Conservation (phyloP, 2,113 vertebrate species). For the Megalops atlanticus region DNA sequence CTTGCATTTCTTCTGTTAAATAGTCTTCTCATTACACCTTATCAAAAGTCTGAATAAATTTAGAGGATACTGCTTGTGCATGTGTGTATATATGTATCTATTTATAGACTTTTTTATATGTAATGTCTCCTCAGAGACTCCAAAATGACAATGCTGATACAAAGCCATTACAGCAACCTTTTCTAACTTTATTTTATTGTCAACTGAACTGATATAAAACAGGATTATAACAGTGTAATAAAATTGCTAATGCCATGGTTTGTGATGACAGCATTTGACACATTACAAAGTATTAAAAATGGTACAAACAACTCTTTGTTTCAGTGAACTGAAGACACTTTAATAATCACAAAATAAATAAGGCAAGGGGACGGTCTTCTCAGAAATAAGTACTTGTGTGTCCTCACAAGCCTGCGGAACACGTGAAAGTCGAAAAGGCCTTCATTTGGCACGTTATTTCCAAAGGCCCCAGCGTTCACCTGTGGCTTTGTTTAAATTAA, state of each 20-base stretch:
- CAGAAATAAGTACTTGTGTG: too few species aligned
- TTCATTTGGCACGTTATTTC: too few species aligned
- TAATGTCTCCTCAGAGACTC: neutral
- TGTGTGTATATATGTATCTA: neutral
- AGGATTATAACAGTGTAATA: conserved; percentile 19
- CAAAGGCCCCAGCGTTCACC: too few species aligned
- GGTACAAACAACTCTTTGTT: neutral
- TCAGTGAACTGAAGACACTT: neutral
- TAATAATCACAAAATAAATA: neutral
- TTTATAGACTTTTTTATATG: neutral
- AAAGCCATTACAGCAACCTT: neutral
- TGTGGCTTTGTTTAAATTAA: too few species aligned
- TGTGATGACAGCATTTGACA: conserved; percentile 9
- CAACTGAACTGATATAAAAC: conserved; percentile 19
- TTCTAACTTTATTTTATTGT: conserved; percentile 18
- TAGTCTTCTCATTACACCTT: too few species aligned
- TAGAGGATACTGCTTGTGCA: neutral
- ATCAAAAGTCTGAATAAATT: too few species aligned
- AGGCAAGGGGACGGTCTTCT: neutral
- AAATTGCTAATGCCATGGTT: conserved; percentile 7
- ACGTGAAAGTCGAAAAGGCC: too few species aligned
- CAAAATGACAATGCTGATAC: neutral
- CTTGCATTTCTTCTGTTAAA: too few species aligned
- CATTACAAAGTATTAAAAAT: conserved; percentile 26
- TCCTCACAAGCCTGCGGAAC: too few species aligned